Conservation (phyloP, 2,797 vertebrate genomes). For the Oreonectes daqikongensis region DNA sequence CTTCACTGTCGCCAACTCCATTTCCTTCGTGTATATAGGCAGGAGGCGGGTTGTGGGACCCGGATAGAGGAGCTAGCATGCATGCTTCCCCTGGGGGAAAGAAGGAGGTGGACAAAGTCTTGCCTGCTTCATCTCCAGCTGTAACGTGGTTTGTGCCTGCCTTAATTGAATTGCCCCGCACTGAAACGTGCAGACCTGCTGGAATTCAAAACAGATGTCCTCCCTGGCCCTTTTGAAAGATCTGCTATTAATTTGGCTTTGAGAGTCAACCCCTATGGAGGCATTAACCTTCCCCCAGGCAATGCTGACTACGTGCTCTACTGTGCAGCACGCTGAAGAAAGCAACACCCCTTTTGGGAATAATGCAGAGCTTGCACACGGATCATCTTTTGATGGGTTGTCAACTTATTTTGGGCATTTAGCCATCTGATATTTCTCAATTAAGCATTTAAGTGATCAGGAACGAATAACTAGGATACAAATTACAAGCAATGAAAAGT, state of each 20-base stretch:
- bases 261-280: constrained; percentile 57
- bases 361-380: constrained; percentile 23
- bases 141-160: constrained; percentile 61
- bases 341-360: constrained; percentile 28
- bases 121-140: constrained; percentile 63
- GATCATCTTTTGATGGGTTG: constrained; percentile 25
- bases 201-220: constrained; percentile 74
- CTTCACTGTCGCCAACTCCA: constrained; percentile 27
- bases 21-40: constrained; percentile 41
- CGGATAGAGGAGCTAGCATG: constrained; percentile 23
- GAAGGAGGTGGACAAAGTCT: constrained; percentile 43
- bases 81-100: constrained; percentile 15
- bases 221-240: constrained; percentile 50
- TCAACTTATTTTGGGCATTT: neutral
- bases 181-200: constrained; percentile 63
- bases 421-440: neutral
- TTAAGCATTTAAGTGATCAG: neutral
- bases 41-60: constrained; percentile 29
- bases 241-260: constrained; percentile 60
- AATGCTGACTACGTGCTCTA: constrained; percentile 41
- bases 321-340: constrained; percentile 44
- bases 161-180: constrained; percentile 67
- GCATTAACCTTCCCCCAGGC: constrained; percentile 47
- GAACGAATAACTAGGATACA: neutral
- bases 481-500: neutral